phyloP scores from a whole-genome alignment of 1,140 invertebrate species.

The Aradophagus sp. region DNA sequence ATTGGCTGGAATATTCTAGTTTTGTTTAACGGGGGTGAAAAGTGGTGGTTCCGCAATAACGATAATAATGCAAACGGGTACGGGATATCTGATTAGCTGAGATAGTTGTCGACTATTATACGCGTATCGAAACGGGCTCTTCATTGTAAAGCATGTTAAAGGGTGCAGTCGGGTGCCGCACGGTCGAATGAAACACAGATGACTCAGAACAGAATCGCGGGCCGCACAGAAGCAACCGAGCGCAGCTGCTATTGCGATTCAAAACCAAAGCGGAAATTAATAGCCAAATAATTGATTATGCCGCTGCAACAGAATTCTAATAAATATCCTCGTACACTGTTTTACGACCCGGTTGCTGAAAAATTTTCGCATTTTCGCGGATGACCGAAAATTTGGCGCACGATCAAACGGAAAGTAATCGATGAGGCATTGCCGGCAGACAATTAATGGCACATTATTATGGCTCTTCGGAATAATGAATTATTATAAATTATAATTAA shows the following conservation, averaged over 20 bases:
- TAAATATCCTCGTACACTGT: neutral
- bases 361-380: too few relatives aligned
- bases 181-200: slow-evolving; percentile 18
- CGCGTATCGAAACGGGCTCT: slow-evolving; percentile 28
- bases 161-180: slow-evolving; percentile 3
- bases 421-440: too few relatives aligned
- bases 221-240: neutral
- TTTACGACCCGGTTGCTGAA: too few relatives aligned
- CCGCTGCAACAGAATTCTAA: too few relatives aligned
- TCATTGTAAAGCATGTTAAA: slow-evolving; percentile 52
- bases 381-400: too few relatives aligned
- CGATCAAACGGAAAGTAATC: too few relatives aligned
- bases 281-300: slow-evolving; percentile 3
- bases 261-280: slow-evolving; percentile 25
- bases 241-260: slow-evolving; percentile 1
- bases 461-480: too few relatives aligned
- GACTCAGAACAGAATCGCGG: slow-evolving; percentile 10
- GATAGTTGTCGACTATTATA: slow-evolving; percentile 29
- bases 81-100: slow-evolving; percentile 26
- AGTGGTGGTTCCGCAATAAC: neutral
- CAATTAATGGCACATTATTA: too few relatives aligned
- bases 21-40: slow-evolving; percentile 6
- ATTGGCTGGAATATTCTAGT: slow-evolving; percentile 7
- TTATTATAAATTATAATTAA: too few relatives aligned
- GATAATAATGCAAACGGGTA: slow-evolving; percentile 10